Evolutionary conservation across 2,888 invertebrate species (phyloP).

Genomic region (Tachina fera): DNA sequence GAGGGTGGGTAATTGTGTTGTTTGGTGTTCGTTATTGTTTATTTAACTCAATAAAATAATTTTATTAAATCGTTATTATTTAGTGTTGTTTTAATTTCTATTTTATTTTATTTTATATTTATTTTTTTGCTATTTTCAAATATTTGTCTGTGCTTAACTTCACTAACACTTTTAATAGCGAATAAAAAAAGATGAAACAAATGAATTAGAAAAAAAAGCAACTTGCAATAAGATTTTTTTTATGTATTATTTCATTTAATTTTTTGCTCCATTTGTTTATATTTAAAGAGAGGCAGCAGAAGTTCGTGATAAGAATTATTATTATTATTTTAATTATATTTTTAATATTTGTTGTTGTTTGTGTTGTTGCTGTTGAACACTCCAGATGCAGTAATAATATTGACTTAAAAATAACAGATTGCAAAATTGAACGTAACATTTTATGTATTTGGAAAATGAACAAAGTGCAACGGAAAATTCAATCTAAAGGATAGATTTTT

Average conservation of each 20-base stretch:
- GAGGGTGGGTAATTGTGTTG: neutral
- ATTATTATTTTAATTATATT: slow-evolving; percentile 38
- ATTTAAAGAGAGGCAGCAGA: slow-evolving; percentile 40
- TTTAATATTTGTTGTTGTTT: slow-evolving; percentile 23
- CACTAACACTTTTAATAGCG: slow-evolving; percentile 49
- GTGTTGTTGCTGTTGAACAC: slow-evolving; percentile 21
- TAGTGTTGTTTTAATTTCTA: slow-evolving; percentile 24
- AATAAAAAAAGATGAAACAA: slow-evolving; percentile 30
- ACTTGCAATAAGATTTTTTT: slow-evolving; percentile 44
- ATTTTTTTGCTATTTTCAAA: neutral
- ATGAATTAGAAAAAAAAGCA: slow-evolving; percentile 1
- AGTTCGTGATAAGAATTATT: slow-evolving; percentile 59
- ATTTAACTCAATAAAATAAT: slow-evolving; percentile 59
- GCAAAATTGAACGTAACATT: neutral
- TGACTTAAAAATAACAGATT: slow-evolving; percentile 9
- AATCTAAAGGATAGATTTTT: too few relatives aligned
- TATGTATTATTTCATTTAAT: neutral
- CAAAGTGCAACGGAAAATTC: neutral
- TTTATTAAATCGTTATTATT: slow-evolving; percentile 57
- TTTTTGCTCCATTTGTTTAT: slow-evolving; percentile 53
- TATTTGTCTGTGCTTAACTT: slow-evolving; percentile 53
- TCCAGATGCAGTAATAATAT: slow-evolving; percentile 23
- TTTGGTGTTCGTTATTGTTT: slow-evolving; percentile 30
- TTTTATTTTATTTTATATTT: slow-evolving; percentile 2
- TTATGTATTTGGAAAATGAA: neutral